These are phyloP conservation scores for Drosophila suboccidentalis DNA, from an alignment of 2,888 invertebrate species.

Conservation along the genomic window DNA sequence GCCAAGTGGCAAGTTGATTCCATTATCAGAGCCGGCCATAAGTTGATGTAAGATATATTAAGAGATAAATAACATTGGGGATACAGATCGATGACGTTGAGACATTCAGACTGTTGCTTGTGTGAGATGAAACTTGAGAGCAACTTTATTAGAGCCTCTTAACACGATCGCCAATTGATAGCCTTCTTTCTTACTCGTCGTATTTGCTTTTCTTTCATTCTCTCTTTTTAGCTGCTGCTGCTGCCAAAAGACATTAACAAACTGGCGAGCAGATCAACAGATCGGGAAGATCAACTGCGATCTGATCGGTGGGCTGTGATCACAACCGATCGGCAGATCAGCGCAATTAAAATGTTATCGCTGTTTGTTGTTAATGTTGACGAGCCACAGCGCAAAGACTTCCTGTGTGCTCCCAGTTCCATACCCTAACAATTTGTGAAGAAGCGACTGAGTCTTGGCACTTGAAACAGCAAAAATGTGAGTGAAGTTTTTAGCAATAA, in stretches of 20 bases:
- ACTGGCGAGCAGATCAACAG: slow-evolving; percentile 62
- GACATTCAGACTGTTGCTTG: not conserved
- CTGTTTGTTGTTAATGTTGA: slow-evolving; percentile 76
- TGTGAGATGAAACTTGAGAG: slow-evolving; percentile 25
- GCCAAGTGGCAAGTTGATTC: slow-evolving; percentile 76
- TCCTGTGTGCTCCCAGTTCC: slow-evolving; percentile 58
- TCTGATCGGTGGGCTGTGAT: slow-evolving; percentile 41
- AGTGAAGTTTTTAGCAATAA: not conserved
- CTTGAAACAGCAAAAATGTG: not conserved
- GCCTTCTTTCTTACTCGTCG: slow-evolving; percentile 20
- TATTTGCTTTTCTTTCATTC: slow-evolving; percentile 5
- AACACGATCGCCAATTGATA: slow-evolving; percentile 76
- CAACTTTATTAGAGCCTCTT: slow-evolving; percentile 78
- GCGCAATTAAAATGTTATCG: slow-evolving; percentile 80
- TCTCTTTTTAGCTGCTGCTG: slow-evolving; percentile 22
- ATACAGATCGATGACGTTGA: slow-evolving; percentile 64
- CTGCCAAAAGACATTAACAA: slow-evolving; percentile 80
- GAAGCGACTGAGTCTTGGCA: not conserved
- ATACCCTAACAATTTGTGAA: slow-evolving; percentile 32
- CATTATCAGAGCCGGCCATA: slow-evolving; percentile 65
- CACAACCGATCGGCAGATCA: slow-evolving; percentile 63
- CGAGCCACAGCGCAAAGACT: slow-evolving; percentile 56
- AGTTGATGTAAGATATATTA: slow-evolving; percentile 78
- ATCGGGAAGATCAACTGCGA: slow-evolving; percentile 30
- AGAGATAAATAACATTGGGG: slow-evolving; percentile 71